These are phyloP conservation scores for Passer montanus DNA, from an alignment of 2,113 vertebrate genomes.

Conservation along the genomic window DNA sequence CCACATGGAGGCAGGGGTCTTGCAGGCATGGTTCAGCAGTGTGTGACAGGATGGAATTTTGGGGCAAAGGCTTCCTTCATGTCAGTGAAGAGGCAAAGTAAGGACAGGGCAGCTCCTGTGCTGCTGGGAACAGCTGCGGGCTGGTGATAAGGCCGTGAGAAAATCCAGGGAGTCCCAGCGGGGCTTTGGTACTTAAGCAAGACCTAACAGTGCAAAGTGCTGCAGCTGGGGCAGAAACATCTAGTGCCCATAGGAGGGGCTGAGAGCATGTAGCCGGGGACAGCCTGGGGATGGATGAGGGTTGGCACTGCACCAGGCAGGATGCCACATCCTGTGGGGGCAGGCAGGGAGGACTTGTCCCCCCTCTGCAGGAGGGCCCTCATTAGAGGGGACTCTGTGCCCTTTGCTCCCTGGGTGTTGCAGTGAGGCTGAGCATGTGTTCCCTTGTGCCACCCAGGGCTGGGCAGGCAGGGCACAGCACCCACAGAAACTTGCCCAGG, in stretches of 20 bases:
- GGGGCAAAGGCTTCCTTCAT: neutral
- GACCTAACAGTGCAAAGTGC: neutral
- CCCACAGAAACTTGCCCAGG: neutral
- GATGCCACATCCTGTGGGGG: neutral
- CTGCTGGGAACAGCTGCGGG: neutral
- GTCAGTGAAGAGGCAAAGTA: neutral
- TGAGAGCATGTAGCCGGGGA: neutral
- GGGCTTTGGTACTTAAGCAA: neutral
- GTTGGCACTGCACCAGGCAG: neutral
- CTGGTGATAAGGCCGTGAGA: neutral
- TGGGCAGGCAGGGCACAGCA: neutral
- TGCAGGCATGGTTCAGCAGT: neutral
- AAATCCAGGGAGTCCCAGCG: neutral
- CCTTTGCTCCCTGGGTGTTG: neutral
- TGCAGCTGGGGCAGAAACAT: neutral
- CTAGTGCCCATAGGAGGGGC: neutral
- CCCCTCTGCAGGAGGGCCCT: neutral
- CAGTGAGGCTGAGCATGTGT: fast-evolving
- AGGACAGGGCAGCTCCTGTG: neutral
- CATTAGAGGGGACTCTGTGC: neutral
- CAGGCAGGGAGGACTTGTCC: neutral
- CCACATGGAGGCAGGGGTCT: neutral
- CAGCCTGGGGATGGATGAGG: neutral
- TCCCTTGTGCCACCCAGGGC: neutral
- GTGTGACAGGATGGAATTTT: neutral